Base-by-base conservation (phyloP, 2,113 vertebrate species). In the Acanthochromis polyacanthus region DNA sequence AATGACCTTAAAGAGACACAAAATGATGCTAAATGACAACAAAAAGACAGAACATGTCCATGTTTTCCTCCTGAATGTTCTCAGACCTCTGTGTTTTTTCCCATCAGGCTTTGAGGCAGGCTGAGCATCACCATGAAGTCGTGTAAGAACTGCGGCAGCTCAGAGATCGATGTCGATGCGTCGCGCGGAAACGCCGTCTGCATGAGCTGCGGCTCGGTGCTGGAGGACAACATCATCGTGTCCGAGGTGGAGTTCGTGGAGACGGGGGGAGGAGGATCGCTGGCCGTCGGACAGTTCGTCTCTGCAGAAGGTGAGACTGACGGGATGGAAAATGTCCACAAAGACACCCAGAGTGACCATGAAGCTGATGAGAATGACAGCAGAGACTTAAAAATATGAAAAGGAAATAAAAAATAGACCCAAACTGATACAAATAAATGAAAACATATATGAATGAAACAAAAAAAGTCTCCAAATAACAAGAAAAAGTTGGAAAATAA, bases 161-260 rank as follows among this genome's bases (percentile, higher is more conserved):
- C 95, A 0, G 96, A 98, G 85, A 96, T 98, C 74, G 97, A 99
- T 67, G 93, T 96, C 84, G 92, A 95, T 7, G 95, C 97, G 25
- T 25, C 25, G 15, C 95, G 97, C 0, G 97, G 97, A 7, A 96
- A 97, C 25, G 97, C 97, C 0, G 97, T 98, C 75, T 99, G 97
- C 74, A 99, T 96, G 73, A 94, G 92, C 88, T 99, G 97, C 86
- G 97, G 97, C 53, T 96, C 97, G 3, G 97, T 99, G 81, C 95
- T 99, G 86, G 97, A 99, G 93, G 97, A 98, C 94, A 99, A 96
- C 94, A 97, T 99, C 92, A 99, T 99, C 80, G 97, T 99, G 55
- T 98, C 97, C 2, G 97, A 99, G 94, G 96, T 98, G 85, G 96
- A 97, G 94, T 99, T 99, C 59, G 96, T 98, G 93, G 97, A 98